phyloP scores from a whole-genome alignment of 2,113 vertebrate genomes.

The Alces alces region DNA sequence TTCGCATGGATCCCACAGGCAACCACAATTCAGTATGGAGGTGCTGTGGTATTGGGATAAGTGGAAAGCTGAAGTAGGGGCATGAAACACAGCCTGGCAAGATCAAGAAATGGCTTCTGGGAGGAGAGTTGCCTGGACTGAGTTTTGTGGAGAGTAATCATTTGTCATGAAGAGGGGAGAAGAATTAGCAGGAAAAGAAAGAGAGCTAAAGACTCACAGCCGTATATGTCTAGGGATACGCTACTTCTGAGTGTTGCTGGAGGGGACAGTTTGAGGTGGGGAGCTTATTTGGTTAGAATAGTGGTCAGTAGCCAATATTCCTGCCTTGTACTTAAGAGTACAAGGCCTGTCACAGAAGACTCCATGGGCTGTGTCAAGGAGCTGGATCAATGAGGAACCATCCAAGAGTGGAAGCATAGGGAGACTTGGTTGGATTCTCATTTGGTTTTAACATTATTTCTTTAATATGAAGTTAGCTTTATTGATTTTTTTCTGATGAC shows the following conservation, averaged over 20 bases:
- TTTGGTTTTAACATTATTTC: background rate
- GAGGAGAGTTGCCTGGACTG: background rate
- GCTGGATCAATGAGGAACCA: background rate
- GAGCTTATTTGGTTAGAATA: background rate
- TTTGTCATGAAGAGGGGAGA: background rate
- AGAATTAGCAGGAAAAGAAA: background rate
- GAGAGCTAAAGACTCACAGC: background rate
- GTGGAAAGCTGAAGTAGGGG: background rate
- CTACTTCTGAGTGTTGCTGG: background rate
- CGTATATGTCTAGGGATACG: background rate
- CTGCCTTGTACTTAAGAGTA: background rate
- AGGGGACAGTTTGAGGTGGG: background rate
- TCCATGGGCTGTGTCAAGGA: background rate
- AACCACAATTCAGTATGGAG: background rate
- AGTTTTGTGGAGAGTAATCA: background rate
- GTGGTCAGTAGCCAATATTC: background rate
- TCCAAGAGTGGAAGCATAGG: background rate
- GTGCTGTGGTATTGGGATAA: rapidly evolving
- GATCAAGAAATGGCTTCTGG: background rate
- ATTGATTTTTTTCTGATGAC: constrained; percentile 1
- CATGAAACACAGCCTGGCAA: background rate
- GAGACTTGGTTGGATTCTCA: background rate
- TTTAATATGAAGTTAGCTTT: background rate
- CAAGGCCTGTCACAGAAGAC: background rate
- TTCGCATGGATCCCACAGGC: background rate